Base-by-base conservation (phyloP, 2,797 vertebrate genomes). In the Podarcis siculus region DNA sequence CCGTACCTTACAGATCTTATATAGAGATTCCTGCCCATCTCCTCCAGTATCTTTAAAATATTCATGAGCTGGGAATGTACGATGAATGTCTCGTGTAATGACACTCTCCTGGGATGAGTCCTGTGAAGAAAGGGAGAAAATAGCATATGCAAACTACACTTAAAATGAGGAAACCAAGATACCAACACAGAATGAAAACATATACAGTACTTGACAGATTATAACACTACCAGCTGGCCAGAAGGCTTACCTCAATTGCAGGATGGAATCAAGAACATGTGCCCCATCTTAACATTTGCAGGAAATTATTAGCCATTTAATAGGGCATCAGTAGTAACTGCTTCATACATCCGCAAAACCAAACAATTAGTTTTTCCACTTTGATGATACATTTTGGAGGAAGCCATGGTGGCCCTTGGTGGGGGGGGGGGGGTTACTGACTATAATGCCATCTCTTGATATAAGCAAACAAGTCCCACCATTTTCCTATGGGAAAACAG, bases 1-100 rank as follows among this genome's bases (percentile, higher is more conserved):
- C 64, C 95, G 95, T 94, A 99, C 99, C 98, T 99, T 99, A 95
- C 99, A 99, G 95, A 99, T 99, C 96, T 99, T 99, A 92, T 99
- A 99, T 2, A 99, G 97, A 4, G 99, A 98, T 92, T 99, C 99
- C 87, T 99, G 99, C 69, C 99, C 99, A 1, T 99, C 98, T 89
- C 99, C 99, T 55, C 98, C 98, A 0, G 98, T 98, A 90, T 99
- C 98, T 96, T 99, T 99, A 93, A 99, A 99, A 96, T 99, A 99
- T 95, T 99, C 98, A 5, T 99, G 99, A 73, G 99, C 99, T 3
- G 99, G 99, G 83, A 99, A 99, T 0, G 99, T 99, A 42, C 99
- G 98, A 95, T 99, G 98, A 94, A 99, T 98, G 93, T 99, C 99
- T 94, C 99, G 96, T 89, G 98, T 99, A 95, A 99, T 99, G 73